phyloP scores from a whole-genome alignment of 2,888 invertebrate species.

The Glyphotaelius pellucidus region DNA sequence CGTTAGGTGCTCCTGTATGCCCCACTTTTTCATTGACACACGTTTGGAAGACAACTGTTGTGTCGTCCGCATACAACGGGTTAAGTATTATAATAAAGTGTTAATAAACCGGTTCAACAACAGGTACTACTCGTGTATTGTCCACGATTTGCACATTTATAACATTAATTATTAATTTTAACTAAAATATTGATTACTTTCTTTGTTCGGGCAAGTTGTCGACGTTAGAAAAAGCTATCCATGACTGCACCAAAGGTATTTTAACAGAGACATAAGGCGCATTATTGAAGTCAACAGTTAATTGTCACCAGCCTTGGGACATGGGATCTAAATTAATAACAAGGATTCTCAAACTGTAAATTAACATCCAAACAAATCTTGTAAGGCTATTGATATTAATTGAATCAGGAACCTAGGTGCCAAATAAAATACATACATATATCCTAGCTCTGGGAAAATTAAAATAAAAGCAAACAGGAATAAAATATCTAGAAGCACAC shows the following conservation, averaged over 20 bases:
- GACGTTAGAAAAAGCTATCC: neutral
- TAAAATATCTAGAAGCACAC: too few species aligned
- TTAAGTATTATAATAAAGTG: too few species aligned
- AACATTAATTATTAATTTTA: neutral
- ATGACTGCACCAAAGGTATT: neutral
- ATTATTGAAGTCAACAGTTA: slow-evolving; percentile 6
- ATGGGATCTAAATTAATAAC: slow-evolving; percentile 4
- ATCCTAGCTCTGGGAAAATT: too few species aligned
- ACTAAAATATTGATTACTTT: neutral
- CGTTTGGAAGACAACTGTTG: too few species aligned
- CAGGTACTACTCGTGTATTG: neutral
- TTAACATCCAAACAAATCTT: neutral
- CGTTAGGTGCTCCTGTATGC: too few species aligned
- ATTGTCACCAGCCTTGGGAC: slow-evolving; percentile 21
- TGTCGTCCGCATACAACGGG: too few species aligned
- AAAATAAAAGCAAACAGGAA: too few species aligned
- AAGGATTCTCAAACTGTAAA: slow-evolving; percentile 8
- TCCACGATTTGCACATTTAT: neutral
- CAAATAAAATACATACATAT: neutral
- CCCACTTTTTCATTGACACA: too few species aligned
- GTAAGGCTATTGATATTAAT: neutral
- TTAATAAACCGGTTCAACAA: too few species aligned
- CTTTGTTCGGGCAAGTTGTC: neutral
- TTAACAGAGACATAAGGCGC: neutral
- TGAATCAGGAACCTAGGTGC: neutral